phyloP scores from a whole-genome alignment of 1,140 invertebrate species.

The Hypothenemus hampei region DNA sequence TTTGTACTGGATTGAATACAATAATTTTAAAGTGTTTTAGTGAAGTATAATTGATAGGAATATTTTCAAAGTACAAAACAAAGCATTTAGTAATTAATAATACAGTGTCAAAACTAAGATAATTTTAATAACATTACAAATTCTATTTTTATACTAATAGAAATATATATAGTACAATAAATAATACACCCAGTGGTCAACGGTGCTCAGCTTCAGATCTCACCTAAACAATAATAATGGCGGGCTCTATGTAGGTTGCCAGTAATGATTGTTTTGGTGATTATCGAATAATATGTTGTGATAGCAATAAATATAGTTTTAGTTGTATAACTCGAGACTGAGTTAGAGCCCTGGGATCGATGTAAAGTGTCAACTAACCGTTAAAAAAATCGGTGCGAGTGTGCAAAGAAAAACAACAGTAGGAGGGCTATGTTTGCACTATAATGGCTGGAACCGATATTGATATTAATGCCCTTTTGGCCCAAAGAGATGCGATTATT shows the following conservation, averaged over 20 bases:
- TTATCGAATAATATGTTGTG: conserved; percentile 3
- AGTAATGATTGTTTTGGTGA: conserved; percentile 13
- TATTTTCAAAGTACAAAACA: too few relatives aligned
- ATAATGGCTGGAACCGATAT: conserved; percentile 42
- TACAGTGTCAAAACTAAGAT: too few relatives aligned
- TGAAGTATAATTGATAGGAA: too few relatives aligned
- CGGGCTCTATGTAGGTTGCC: conserved; percentile 24
- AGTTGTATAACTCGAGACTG: neutral
- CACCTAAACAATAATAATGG: conserved; percentile 26
- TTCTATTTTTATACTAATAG: too few relatives aligned
- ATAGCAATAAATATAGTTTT: conserved; percentile 6
- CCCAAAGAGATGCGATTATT: conserved; percentile 45
- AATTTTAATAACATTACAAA: too few relatives aligned
- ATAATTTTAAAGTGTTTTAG: too few relatives aligned
- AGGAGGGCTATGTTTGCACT: conserved; percentile 33
- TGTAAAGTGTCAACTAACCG: conserved; percentile 25
- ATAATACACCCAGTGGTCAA: too few relatives aligned
- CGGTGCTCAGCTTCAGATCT: too few relatives aligned
- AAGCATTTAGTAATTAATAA: too few relatives aligned
- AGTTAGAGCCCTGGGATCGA: conserved; percentile 1
- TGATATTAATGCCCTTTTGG: conserved; percentile 42
- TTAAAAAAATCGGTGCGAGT: conserved; percentile 17
- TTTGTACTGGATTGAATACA: too few relatives aligned
- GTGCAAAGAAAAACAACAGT: conserved; percentile 34
- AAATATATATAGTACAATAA: too few relatives aligned